Evolutionary conservation across 2,113 vertebrate species (phyloP).

Genomic region (Ceratotherium simum): DNA sequence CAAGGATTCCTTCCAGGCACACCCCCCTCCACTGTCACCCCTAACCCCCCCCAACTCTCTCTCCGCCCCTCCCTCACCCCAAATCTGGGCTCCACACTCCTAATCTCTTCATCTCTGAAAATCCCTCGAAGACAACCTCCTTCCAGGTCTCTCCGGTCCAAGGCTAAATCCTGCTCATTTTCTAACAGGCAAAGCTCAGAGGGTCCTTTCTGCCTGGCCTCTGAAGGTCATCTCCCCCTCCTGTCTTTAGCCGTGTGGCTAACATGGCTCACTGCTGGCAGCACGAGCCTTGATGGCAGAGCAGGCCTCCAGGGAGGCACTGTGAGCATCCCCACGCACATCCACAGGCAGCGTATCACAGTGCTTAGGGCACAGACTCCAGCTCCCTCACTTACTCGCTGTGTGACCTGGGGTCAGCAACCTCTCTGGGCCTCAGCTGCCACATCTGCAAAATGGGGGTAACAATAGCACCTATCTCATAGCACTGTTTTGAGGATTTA

Average conservation of each 20-base stretch:
- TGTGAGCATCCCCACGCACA: fast-evolving
- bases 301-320: not conserved
- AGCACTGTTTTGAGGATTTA: not conserved
- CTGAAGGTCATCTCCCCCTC: not conserved
- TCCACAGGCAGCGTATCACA: fast-evolving
- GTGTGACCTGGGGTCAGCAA: not conserved
- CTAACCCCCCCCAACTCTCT: not conserved
- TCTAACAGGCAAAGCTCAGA: not conserved
- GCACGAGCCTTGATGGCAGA: fast-evolving
- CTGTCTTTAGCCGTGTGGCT: not conserved
- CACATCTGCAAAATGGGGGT: not conserved
- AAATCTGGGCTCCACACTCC: not conserved
- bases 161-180: not conserved
- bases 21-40: not conserved
- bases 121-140: not conserved
- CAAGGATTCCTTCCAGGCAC: not conserved
- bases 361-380: not conserved
- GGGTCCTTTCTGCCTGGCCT: not conserved
- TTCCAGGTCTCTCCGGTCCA: not conserved
- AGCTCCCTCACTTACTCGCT: not conserved
- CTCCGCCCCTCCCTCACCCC: not conserved
- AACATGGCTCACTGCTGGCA: fast-evolving
- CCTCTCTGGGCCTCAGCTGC: not conserved
- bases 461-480: not conserved
- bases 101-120: not conserved